Evolutionary conservation across 2,113 vertebrate genomes (phyloP), one percentile per base, ranked within the genome.

Genomic region (Vireo altiloquus): DNA sequence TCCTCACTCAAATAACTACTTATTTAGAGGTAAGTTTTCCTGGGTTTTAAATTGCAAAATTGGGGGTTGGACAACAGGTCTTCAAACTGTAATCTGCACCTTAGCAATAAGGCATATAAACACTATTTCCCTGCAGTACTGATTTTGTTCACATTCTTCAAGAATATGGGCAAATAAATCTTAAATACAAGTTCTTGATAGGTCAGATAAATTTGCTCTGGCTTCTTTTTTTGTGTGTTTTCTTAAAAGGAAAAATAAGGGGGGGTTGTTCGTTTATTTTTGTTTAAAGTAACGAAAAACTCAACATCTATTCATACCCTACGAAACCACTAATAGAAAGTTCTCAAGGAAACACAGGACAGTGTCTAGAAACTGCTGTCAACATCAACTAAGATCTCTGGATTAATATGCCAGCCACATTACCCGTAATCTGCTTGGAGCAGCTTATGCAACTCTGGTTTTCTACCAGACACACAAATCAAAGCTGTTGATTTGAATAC

Each of bases 401-500:
- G 92, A 96, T 97, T 97, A 96, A 88, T 82, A 68, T 37, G 49
- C 16, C 79, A 90, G 75, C 68, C 63, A 87, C n/a, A 75, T 87
- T 91, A 93, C 64, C 50, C 4, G 0, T 96, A 95, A 97, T 97
- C 93, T 85, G 56, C 75, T 74, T 76, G n/a, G 95, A 94, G 74
- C 37, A 69, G n/a, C 6, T 97, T 96, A 97, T 4, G 21, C 70
- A 87, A 54, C 68, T 82, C 77, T 35, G 15, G 46, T 57, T 90
- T 92, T 85, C 80, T 74, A 74, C 40, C 47, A 75, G 35, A 72
- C 28, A 80, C n/a, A 50, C 54, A 94, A 94, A 90, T 77, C 50
- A 90, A 81, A 92, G 35, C 53, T 74, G 60, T 33, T 61, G 21
- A 74, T 91, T 14, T 79, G 33, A 88, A 95, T n/a, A 21, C 44